Percentiles rank a stretch among this genome's conserved stretches.
Evolutionary conservation across 2,113 vertebrate genomes (phyloP).

Genomic region (Cololabis saira): DNA sequence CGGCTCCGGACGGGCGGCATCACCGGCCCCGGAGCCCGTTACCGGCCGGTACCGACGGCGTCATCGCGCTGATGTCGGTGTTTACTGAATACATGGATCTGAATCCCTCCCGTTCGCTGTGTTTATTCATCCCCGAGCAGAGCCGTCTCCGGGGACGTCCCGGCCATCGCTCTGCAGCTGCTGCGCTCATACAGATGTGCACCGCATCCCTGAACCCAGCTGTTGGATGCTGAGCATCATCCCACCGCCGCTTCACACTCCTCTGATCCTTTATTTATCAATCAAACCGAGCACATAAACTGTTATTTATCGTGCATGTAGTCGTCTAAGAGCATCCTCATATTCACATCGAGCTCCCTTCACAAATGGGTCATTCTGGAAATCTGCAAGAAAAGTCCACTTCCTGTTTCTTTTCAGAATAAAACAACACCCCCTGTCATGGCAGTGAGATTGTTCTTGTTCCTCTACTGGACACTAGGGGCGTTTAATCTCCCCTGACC

Average conservation of each 20-base stretch:
- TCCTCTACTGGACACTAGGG: no score
- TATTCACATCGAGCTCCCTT: background rate
- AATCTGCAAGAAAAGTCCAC: fast-evolving
- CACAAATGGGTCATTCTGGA: no score
- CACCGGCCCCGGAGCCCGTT: slow-evolving; percentile 12
- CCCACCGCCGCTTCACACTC: slow-evolving; percentile 13
- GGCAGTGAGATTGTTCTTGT: no score
- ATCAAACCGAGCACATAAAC: background rate
- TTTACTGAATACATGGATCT: slow-evolving; percentile 18
- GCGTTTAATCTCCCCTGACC: no score
- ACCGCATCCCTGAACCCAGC: background rate
- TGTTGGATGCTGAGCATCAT: no score
- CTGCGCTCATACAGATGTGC: slow-evolving; percentile 36
- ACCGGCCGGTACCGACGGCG: slow-evolving; percentile 13
- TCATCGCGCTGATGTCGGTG: background rate
- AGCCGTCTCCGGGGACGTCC: no score
- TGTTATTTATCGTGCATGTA: background rate
- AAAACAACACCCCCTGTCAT: background rate
- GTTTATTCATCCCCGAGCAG: no score
- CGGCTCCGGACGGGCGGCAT: slow-evolving; percentile 31
- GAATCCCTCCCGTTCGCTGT: slow-evolving; percentile 12
- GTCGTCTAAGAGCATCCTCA: background rate
- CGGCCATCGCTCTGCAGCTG: background rate
- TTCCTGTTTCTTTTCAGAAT: slow-evolving; percentile 40
- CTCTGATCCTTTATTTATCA: no score